A percentile compares a stretch with the other conserved stretches of the same genome.
Evolutionary conservation across 2,797 vertebrate genomes (phyloP).

Genomic region (Lacerta agilis): DNA sequence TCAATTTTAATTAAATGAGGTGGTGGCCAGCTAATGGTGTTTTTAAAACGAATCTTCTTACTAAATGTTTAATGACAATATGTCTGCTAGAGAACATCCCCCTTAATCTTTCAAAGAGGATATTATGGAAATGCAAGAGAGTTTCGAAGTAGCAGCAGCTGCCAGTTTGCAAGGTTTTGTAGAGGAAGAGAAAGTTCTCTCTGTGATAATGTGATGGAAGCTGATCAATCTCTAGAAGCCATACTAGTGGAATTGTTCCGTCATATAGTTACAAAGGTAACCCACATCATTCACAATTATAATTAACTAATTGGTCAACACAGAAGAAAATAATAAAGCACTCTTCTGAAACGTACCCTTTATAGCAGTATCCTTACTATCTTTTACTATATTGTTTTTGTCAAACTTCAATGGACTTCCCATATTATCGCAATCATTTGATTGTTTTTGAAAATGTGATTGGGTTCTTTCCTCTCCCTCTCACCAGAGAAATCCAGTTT

Average conservation of each 20-base stretch:
- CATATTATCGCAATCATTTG: no score
- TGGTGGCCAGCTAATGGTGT: constrained; percentile 41
- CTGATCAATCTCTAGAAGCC: neutral
- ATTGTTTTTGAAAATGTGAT: neutral
- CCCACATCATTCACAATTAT: neutral
- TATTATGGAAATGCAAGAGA: constrained; percentile 55
- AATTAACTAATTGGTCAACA: neutral
- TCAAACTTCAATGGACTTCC: no score
- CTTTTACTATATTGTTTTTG: no score
- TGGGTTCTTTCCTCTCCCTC: neutral
- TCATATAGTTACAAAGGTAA: neutral
- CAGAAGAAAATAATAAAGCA: neutral
- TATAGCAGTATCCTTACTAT: no score
- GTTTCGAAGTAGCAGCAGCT: constrained; percentile 39
- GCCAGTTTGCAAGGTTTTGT: constrained; percentile 52
- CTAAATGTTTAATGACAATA: constrained; percentile 63
- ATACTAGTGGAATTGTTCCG: neutral
- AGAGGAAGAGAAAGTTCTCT: constrained; percentile 20
- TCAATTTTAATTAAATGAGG: constrained; percentile 68
- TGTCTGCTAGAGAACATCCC: constrained; percentile 51
- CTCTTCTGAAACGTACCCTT: no score
- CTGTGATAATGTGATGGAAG: no score
- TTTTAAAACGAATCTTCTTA: constrained; percentile 61
- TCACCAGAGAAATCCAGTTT: neutral
- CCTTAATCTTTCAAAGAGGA: constrained; percentile 46